A percentile compares a stretch with the other conserved stretches of the same genome.
Conservation (phyloP, 2,888 invertebrate genomes). For the Penaeus monodon region DNA sequence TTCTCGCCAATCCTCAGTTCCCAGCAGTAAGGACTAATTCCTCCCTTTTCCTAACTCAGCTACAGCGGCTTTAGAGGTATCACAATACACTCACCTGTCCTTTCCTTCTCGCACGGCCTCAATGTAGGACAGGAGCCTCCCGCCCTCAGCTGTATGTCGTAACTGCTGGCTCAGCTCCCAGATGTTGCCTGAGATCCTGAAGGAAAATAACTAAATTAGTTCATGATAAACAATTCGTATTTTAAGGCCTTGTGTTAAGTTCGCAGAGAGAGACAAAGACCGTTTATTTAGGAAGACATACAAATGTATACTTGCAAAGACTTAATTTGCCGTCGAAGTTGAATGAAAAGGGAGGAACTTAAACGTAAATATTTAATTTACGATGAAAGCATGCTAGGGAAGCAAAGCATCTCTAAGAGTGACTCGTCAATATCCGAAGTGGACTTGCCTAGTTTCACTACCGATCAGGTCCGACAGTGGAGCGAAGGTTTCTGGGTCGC, state of each 20-base stretch:
- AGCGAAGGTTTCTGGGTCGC: constrained; percentile 67
- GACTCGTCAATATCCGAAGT: neutral
- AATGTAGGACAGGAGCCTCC: constrained; percentile 68
- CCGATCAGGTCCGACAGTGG: constrained; percentile 67
- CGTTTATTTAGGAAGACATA: too few relatives aligned
- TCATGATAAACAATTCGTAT: neutral
- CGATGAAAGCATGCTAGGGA: too few relatives aligned
- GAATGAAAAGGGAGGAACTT: too few relatives aligned
- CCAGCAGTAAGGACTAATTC: too few relatives aligned
- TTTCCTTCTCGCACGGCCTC: constrained; percentile 67
- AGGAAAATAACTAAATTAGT: constrained; percentile 22
- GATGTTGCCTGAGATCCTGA: constrained; percentile 67
- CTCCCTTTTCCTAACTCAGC: too few relatives aligned
- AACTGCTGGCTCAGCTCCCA: constrained; percentile 67
- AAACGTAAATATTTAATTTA: too few relatives aligned
- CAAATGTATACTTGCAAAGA: too few relatives aligned
- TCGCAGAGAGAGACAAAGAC: too few relatives aligned
- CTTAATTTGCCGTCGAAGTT: too few relatives aligned
- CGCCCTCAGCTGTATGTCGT: constrained; percentile 67
- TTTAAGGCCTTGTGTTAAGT: neutral
- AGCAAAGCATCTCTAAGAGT: too few relatives aligned
- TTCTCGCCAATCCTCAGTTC: too few relatives aligned
- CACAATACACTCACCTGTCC: constrained; percentile 66
- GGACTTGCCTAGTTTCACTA: constrained; percentile 67
- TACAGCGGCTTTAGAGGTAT: too few relatives aligned